phyloP scores from a whole-genome alignment of 2,113 vertebrate genomes.

The Andinoacara biseriatus region DNA sequence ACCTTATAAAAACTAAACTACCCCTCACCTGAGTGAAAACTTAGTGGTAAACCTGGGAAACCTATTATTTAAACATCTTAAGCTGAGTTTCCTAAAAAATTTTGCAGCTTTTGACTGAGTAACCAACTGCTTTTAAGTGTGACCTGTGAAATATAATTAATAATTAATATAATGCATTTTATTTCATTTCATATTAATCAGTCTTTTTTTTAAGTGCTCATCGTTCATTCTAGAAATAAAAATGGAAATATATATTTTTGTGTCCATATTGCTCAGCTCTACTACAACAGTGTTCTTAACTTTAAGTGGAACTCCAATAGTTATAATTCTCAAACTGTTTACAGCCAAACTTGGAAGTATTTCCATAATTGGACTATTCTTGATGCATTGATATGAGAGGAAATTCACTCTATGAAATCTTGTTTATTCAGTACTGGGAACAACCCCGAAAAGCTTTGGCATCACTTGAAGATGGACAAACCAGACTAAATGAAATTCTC shows the following conservation, averaged over 20 bases:
- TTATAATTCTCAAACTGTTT: background rate
- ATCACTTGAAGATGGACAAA: conserved; percentile 6
- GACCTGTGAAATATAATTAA: too few relatives aligned
- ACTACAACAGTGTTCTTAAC: background rate
- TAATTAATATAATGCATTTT: too few relatives aligned
- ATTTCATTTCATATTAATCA: too few relatives aligned
- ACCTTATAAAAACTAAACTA: too few relatives aligned
- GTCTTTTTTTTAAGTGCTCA: too few relatives aligned
- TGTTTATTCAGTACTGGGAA: background rate
- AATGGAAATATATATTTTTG: too few relatives aligned
- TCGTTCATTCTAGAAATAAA: background rate
- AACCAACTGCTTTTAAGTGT: too few relatives aligned
- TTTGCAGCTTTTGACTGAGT: too few relatives aligned
- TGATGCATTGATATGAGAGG: background rate
- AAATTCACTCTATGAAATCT: background rate
- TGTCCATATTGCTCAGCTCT: background rate
- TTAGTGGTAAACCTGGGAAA: too few relatives aligned
- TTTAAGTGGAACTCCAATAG: background rate
- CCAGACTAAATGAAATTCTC: conserved; percentile 19
- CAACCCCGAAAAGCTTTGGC: background rate
- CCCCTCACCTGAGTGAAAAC: too few relatives aligned
- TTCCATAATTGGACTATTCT: background rate
- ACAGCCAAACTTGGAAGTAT: background rate
- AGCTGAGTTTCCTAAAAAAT: too few relatives aligned
- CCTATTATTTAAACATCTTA: too few relatives aligned